Conservation (phyloP, 2,888 invertebrate genomes). For the Oscheius sp. region DNA sequence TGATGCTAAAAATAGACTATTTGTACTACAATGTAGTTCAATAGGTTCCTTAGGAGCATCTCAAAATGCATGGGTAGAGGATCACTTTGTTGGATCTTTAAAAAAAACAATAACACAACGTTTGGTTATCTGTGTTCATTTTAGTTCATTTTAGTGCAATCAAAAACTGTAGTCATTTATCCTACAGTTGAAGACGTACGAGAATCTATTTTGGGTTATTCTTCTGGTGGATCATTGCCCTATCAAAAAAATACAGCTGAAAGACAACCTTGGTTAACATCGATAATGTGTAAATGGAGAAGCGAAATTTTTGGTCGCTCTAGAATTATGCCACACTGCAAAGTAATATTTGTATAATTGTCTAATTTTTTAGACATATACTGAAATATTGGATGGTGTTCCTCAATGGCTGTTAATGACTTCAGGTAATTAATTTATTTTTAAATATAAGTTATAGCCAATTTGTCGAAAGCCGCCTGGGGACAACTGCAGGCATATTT, state of each 20-base stretch:
- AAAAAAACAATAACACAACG: slow-evolving; percentile 17
- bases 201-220: slow-evolving; percentile 83
- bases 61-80: slow-evolving; percentile 79
- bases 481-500: slow-evolving; percentile 77
- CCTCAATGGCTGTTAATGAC: slow-evolving; percentile 71
- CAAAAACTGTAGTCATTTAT: slow-evolving; percentile 74
- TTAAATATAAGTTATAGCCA: too few relatives aligned
- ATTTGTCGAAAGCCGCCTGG: slow-evolving; percentile 97
- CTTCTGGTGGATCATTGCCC: slow-evolving; percentile 88
- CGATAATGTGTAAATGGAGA: slow-evolving; percentile 77
- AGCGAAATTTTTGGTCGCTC: slow-evolving; percentile 79
- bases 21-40: slow-evolving; percentile 57
- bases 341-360: slow-evolving; percentile 74
- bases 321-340: slow-evolving; percentile 92
- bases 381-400: slow-evolving; percentile 38
- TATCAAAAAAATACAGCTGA: slow-evolving; percentile 82
- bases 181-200: slow-evolving; percentile 86
- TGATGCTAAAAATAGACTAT: slow-evolving; percentile 18
- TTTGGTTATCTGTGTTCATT: neutral
- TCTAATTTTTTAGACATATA: slow-evolving; percentile 34
- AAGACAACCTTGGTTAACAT: slow-evolving; percentile 77
- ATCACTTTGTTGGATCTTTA: slow-evolving; percentile 79
- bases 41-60: slow-evolving; percentile 77
- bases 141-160: neutral
- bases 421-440: too few relatives aligned